Conservation (phyloP, 1,140 invertebrate species). For the Nasonia vitripennis region DNA sequence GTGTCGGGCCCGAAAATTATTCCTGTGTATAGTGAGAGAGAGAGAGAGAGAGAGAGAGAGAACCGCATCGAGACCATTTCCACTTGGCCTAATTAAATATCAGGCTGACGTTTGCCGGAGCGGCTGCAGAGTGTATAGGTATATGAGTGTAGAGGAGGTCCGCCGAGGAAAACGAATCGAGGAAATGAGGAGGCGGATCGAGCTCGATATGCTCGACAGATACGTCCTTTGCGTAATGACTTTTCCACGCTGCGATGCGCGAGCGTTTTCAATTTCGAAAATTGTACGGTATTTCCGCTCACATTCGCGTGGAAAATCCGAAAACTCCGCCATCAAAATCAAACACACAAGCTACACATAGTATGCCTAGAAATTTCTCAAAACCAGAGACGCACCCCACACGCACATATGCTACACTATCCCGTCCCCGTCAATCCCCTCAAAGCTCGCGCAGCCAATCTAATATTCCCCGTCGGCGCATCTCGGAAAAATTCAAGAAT, state of each 20-base stretch:
- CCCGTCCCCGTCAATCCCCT: neutral
- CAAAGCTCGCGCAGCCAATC: slow-evolving; percentile 12
- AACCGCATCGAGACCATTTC: neutral
- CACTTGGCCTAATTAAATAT: slow-evolving; percentile 36
- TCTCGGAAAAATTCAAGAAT: slow-evolving; percentile 24
- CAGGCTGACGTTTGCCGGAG: neutral
- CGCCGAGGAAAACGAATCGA: neutral
- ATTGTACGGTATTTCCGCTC: neutral
- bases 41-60: slow-evolving; percentile 1
- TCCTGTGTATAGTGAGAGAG: slow-evolving; percentile 52
- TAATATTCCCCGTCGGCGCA: neutral
- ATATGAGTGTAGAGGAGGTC: neutral
- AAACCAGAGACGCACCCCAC: neutral
- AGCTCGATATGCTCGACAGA: neutral
- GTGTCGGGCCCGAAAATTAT: slow-evolving; percentile 64
- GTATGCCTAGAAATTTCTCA: neutral
- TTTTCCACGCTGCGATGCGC: neutral
- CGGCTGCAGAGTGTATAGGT: neutral
- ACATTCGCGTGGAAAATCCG: neutral
- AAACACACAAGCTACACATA: slow-evolving; percentile 6
- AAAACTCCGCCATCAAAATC: slow-evolving; percentile 3
- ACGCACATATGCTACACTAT: slow-evolving; percentile 6
- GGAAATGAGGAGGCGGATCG: neutral
- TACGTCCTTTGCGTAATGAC: neutral
- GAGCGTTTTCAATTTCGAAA: neutral